Conservation (phyloP, 2,888 invertebrate genomes). For the Pseudoips prasinana region DNA sequence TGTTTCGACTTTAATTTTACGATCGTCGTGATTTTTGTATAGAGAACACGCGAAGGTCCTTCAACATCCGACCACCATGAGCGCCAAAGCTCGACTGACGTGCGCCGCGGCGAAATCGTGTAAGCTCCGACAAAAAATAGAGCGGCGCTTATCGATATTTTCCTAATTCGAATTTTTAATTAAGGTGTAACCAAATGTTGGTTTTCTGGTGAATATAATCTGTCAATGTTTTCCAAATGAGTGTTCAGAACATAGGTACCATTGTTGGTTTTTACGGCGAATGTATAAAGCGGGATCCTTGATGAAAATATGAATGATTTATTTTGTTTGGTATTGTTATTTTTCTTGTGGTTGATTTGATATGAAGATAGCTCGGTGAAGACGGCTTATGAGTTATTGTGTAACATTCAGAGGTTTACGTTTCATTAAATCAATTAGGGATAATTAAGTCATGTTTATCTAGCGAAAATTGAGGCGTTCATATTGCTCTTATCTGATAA, state of each 20-base stretch:
- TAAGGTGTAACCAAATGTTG: conserved; percentile 28
- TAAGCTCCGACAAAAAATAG: conserved; percentile 35
- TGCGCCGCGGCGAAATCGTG: conserved; percentile 26
- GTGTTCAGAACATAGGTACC: not conserved
- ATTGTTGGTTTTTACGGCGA: too few relatives aligned
- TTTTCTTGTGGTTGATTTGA: not conserved
- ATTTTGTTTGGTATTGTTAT: not conserved
- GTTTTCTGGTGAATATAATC: conserved; percentile 11
- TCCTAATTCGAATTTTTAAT: conserved; percentile 40
- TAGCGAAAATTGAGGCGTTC: too few relatives aligned
- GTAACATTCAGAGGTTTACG: too few relatives aligned
- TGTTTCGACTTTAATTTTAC: conserved; percentile 40
- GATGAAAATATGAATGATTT: not conserved
- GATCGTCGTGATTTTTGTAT: conserved; percentile 34
- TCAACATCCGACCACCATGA: conserved; percentile 26
- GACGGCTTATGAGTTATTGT: too few relatives aligned
- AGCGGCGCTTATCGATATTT: conserved; percentile 37
- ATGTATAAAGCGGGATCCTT: too few relatives aligned
- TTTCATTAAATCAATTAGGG: too few relatives aligned
- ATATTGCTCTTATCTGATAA: too few relatives aligned
- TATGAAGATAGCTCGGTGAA: too few relatives aligned
- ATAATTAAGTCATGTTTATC: too few relatives aligned
- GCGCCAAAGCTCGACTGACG: conserved; percentile 49
- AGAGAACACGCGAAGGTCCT: conserved; percentile 4
- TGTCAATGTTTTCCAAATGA: conserved; percentile 5